phyloP scores from a whole-genome alignment of 2,113 vertebrate species.

The Chitala chitala region DNA sequence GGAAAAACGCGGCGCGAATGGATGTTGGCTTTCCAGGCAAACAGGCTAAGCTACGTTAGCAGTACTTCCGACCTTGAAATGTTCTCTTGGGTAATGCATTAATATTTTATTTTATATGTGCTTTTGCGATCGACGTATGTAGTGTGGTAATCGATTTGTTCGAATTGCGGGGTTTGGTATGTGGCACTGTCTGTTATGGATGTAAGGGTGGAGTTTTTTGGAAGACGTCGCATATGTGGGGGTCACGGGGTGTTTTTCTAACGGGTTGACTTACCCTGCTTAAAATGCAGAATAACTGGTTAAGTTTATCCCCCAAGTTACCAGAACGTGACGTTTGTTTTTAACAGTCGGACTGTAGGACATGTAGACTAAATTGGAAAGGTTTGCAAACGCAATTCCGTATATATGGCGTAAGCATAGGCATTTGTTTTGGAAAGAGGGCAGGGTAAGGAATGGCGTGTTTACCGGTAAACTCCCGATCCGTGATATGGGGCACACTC shows the following conservation, averaged over 20 bases:
- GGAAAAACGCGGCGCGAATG: neutral
- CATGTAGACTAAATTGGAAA: neutral
- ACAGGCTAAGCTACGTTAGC: neutral
- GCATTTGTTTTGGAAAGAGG: constrained; percentile 20
- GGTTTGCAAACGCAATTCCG: neutral
- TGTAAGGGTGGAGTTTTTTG: constrained; percentile 3
- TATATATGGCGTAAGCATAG: neutral
- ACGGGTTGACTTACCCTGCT: neutral
- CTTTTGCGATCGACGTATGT: neutral
- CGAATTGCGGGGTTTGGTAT: neutral
- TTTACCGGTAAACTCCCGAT: neutral
- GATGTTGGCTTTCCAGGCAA: neutral
- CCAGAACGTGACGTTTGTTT: neutral
- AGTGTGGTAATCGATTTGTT: neutral
- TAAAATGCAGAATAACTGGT: neutral
- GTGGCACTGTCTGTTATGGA: too few relatives aligned
- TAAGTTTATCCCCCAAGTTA: neutral
- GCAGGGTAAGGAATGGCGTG: neutral
- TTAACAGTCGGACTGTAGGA: too few relatives aligned
- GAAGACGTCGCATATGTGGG: neutral
- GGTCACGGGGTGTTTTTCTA: neutral
- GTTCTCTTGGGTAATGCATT: neutral
- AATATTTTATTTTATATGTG: neutral
- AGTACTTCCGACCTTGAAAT: constrained; percentile 22
- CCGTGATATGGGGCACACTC: neutral